Base-by-base conservation (phyloP, 1,140 invertebrate genomes). In the Monomorium pharaonis region DNA sequence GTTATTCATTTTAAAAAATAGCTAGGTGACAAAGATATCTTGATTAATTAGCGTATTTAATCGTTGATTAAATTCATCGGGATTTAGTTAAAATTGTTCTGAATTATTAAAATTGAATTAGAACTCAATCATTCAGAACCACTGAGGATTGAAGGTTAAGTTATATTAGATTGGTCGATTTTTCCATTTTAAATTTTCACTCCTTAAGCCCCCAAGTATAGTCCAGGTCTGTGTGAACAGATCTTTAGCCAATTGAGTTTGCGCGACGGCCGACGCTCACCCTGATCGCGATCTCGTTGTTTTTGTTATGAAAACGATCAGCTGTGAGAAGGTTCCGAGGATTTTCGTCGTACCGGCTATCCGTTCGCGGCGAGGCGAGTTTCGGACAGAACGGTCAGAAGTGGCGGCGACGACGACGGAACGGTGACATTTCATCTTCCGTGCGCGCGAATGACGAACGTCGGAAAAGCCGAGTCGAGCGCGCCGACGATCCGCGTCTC, bases 251-350 rank as follows among this genome's bases (percentile, higher is more conserved):
- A 10, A 30, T 62, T 56, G 42, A 27, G 75, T 62, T 9, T 30
- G 75, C 60, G 74, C 74, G 76, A 78, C n/a, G 44, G 16, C 7
- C 37, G 37, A 37, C 7, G 7, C 4, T 65, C 44, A 6, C 16
- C 7, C 2, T 56, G n/a, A 21, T 69, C 18, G 10, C 21, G 33
- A 16, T 81, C 21, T 56, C 30, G 49, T 5, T 81, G 49, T 27
- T 81, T 63, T 72, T 81, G 30, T 81, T 81, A 69, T 70, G 49
- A 70, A 42, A 72, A 81, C 77, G 63, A 69, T 70, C 63, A 81
- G 49, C 78, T 81, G 78, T 81, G 65, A 42, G 10, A 42, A n/a
- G n/a, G n/a, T 44, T 44, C 18, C 6, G 56, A 65, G 4, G 47
- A 80, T 51, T 51, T 51, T 49, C 24, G 7, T 74, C 24, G 24